Evolutionary conservation across 2,888 invertebrate genomes (phyloP), one percentile per base, ranked within the genome.

Genomic region (Coremacera marginata): DNA sequence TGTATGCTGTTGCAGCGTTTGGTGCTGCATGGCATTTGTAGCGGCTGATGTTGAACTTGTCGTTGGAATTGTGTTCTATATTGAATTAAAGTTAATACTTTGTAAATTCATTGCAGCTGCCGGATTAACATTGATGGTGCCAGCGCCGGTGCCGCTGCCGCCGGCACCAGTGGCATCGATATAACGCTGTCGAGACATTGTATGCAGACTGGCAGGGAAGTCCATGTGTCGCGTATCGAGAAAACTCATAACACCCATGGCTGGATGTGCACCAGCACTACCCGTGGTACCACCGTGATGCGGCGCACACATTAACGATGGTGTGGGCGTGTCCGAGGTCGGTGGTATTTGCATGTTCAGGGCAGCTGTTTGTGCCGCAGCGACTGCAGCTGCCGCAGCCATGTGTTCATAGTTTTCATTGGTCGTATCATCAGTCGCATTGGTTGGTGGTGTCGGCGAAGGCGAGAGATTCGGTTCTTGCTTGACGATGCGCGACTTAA

Each of bases 81-180:
- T 93, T 85, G 94, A 92, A 88, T 94, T 94, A 84, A 94, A 94
- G 88, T 94, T 94, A 80, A 95, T 92, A 82, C 93, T 94, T 85
- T 94, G 93, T 86, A 94, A 91, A 89, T 94, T 94, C 86, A 94
- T 92, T 81, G 93, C 92, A 63, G 92, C 90, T 68, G 92, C 90
- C 82, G 90, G 90, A 88, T 92, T 92, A 14, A 90, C 89, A 77
- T 90, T 90, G 67, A 90, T 89, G 60, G 88, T 86, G 78, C 87
- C 88, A 77, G 85, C 79, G n/a, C 86, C 83, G 8, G 83, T 81
- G 11, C 83, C 83, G 37, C 84, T 81, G 11, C 84, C 81, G 65
- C 84, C 82, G 14, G 84, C 82, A 14, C 87, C 84, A 37, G 85
- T 85, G 25, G 87, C 84, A 81, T 90, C 90, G 65, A 89, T 86